phyloP scores from a whole-genome alignment of 92 coral and sea anemone genomes.

The Porites evermanni region DNA sequence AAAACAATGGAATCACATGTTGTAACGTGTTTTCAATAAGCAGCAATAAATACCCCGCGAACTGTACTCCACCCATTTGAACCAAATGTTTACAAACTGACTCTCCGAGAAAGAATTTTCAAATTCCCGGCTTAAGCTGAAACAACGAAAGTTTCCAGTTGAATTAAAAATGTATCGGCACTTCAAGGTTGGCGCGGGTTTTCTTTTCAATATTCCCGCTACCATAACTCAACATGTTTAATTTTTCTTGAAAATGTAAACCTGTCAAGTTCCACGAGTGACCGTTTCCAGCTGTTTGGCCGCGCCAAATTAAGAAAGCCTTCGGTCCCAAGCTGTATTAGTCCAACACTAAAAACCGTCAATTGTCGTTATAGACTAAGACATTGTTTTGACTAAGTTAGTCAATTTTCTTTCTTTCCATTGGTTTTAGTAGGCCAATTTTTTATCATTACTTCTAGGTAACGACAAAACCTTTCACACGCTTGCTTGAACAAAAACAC shows the following conservation, averaged over 20 bases:
- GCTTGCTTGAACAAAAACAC: neutral
- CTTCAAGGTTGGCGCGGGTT: neutral
- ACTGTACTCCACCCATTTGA: constrained; percentile 3
- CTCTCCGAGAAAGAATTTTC: neutral
- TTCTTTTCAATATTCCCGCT: neutral
- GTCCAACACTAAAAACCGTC: neutral
- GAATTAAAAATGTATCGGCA: neutral
- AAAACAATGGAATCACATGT: neutral
- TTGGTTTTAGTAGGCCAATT: neutral
- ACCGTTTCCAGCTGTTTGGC: constrained; percentile 4
- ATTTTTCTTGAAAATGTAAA: constrained; percentile 12
- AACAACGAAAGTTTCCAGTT: neutral
- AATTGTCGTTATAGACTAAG: neutral
- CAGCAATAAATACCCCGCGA: neutral
- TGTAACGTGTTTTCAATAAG: constrained; percentile 26
- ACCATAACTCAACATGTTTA: constrained; percentile 15
- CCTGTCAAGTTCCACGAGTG: neutral
- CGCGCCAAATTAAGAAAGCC: neutral
- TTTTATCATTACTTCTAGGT: no score
- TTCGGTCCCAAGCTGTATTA: neutral
- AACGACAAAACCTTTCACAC: neutral
- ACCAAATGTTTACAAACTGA: constrained; percentile 18
- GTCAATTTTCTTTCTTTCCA: neutral
- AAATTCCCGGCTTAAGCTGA: constrained; percentile 4
- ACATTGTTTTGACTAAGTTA: neutral